Base-by-base conservation (phyloP, 2,888 invertebrate genomes). In the Polymixis flavicincta region DNA sequence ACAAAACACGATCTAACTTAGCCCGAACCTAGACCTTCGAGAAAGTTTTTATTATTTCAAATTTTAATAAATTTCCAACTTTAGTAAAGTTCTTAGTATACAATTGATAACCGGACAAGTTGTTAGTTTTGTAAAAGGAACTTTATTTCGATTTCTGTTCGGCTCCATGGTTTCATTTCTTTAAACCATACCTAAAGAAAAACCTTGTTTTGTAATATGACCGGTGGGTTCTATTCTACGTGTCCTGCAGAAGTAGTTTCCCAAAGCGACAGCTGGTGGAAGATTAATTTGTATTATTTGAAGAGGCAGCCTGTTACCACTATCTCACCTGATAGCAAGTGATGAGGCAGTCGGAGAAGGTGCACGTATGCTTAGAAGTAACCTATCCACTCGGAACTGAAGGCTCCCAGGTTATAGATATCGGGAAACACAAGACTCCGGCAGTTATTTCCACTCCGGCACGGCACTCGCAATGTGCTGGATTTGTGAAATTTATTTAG, bases 401-500 rank as follows among this genome's bases (percentile, higher is more conserved):
- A 32, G 32, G 6, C 55, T 32, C 45, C 71, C 72, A 32, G 45
- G 45, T 25, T 59, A 59, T 42, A 32, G 55, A 55, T 55, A 48
- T 55, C 71, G 3, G 45, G 32, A 22, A 37, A 59, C 25, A 28
- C 72, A 71, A 37, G 71, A 45, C 54, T 71, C 45, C 32, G 17
- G n/a, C 55, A 68, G 32, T n/a, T 32, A 72, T 25, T 63, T 48
- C 50, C 74, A 57, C 48, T 59, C 59, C 59, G 50, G 50, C 73
- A 50, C 22, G 48, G 71, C 48, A 71, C 54, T 17, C 45, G 71
- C 45, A 45, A 72, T 37, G 25, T 11, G 57, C 74, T 59, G 50
- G 42, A 61, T 66, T 45, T 37, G n/a, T 74, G 28, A 48, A 64
- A 69, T 32, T 11, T 22, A 32, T 59, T 59, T 32, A 22, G 59